phyloP scores from a whole-genome alignment of 2,888 invertebrate genomes.

The Loripinus fragilis region DNA sequence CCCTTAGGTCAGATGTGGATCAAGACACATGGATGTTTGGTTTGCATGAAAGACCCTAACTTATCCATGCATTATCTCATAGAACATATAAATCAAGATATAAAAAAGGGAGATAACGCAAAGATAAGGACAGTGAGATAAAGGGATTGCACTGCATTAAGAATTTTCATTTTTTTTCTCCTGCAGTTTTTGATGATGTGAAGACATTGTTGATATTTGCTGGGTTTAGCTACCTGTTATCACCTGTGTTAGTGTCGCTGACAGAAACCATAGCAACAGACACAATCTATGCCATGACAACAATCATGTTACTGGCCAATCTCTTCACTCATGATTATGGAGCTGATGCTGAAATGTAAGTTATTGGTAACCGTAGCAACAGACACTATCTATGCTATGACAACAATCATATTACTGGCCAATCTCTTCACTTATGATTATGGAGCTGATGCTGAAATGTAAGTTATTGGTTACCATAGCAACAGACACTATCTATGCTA shows the following conservation, averaged over 20 bases:
- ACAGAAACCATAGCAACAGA: slow-evolving; percentile 99
- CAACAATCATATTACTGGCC: slow-evolving; percentile 92
- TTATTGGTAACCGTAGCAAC: slow-evolving; percentile 97
- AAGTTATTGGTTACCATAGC: slow-evolving; percentile 94
- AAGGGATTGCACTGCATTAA: too few species aligned
- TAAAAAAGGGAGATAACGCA: too few species aligned
- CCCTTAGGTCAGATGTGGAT: too few species aligned
- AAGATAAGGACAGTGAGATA: too few species aligned
- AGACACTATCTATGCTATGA: slow-evolving; percentile 97
- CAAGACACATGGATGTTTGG: too few species aligned
- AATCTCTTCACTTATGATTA: slow-evolving; percentile 98
- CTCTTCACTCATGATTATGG: slow-evolving; percentile 97
- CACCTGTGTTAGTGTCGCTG: slow-evolving; percentile 95
- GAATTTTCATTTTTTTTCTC: neutral
- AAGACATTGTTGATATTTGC: slow-evolving; percentile 92
- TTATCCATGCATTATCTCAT: too few species aligned
- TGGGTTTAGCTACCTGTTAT: slow-evolving; percentile 93
- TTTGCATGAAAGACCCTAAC: too few species aligned
- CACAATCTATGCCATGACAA: slow-evolving; percentile 97
- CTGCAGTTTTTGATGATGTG: slow-evolving; percentile 86
- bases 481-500: slow-evolving; percentile 98
- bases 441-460: slow-evolving; percentile 90
- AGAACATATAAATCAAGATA: too few species aligned
- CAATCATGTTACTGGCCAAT: slow-evolving; percentile 93
- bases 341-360: slow-evolving; percentile 88